Conservation (phyloP, 2,113 vertebrate genomes). For the Oriolus oriolus region DNA sequence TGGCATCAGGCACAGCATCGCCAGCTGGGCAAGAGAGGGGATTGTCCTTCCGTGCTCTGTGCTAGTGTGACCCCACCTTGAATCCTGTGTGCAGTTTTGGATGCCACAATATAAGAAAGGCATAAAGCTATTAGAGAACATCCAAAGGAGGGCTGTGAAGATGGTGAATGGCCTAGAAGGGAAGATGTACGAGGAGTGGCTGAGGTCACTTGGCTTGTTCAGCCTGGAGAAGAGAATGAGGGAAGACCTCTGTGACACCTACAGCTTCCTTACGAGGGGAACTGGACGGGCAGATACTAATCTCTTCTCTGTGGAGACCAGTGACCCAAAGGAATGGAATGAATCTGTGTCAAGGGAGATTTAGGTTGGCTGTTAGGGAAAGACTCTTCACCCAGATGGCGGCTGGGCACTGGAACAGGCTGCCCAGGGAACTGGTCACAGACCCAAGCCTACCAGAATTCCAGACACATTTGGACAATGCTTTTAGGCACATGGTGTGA, state of each 20-base stretch:
- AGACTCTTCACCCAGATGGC: neutral
- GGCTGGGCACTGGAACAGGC: neutral
- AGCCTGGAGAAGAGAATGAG: neutral
- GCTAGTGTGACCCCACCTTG: neutral
- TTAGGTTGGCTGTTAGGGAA: neutral
- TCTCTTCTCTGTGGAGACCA: neutral
- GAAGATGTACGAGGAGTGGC: neutral
- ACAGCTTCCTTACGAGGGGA: neutral
- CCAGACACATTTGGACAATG: neutral
- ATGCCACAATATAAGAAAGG: neutral
- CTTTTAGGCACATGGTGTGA: neutral
- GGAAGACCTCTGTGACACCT: neutral
- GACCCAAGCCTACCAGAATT: neutral
- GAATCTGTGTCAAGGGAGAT: neutral
- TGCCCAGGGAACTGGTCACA: neutral
- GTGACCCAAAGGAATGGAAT: neutral
- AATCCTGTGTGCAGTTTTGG: neutral
- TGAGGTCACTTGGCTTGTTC: neutral
- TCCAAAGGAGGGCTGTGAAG: neutral
- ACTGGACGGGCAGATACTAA: neutral
- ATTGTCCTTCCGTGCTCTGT: neutral
- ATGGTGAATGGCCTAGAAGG: neutral
- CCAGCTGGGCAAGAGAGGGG: neutral
- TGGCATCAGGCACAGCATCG: neutral
- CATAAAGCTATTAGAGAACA: neutral